These are phyloP conservation scores for Apis laboriosa DNA, from an alignment of 1,140 invertebrate genomes.

Conservation along the genomic window DNA sequence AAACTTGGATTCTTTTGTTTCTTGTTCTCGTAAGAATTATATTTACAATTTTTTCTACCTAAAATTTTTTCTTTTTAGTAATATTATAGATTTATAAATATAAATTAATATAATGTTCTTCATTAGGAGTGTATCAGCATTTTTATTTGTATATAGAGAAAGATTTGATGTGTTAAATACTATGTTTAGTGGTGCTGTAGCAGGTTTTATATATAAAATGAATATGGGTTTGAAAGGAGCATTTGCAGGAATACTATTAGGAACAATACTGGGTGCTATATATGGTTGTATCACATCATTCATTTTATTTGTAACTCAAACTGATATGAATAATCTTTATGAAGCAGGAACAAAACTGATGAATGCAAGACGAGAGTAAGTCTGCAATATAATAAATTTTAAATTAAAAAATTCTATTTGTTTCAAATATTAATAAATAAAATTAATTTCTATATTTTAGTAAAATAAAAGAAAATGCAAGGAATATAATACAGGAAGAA, in stretches of 20 bases:
- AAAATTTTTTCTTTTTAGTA: no score
- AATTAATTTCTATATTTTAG: conserved; percentile 2
- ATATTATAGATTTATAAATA: conserved; percentile 10
- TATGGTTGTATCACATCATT: conserved; percentile 78
- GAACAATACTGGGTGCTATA: conserved; percentile 80
- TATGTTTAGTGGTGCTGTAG: conserved; percentile 82
- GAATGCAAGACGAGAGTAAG: not conserved
- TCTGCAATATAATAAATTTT: not conserved
- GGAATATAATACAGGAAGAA: rapidly evolving
- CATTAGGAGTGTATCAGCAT: conserved; percentile 81
- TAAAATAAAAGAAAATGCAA: rapidly evolving
- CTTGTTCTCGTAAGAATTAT: conserved; percentile 83
- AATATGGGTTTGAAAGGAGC: conserved; percentile 84
- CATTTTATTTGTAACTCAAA: conserved; percentile 80
- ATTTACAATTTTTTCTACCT: no score
- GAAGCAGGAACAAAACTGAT: not conserved
- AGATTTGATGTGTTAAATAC: conserved; percentile 85
- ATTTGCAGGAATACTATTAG: conserved; percentile 83
- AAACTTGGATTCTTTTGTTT: conserved; percentile 84
- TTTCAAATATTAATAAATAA: not conserved
- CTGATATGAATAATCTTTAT: conserved; percentile 80
- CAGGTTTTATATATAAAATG: conserved; percentile 84
- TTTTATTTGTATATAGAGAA: conserved; percentile 84
- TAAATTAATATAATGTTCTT: conserved; percentile 20
- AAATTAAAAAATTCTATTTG: not conserved